phyloP scores from a whole-genome alignment of 1,140 invertebrate genomes.

The Mamestra configurata region DNA sequence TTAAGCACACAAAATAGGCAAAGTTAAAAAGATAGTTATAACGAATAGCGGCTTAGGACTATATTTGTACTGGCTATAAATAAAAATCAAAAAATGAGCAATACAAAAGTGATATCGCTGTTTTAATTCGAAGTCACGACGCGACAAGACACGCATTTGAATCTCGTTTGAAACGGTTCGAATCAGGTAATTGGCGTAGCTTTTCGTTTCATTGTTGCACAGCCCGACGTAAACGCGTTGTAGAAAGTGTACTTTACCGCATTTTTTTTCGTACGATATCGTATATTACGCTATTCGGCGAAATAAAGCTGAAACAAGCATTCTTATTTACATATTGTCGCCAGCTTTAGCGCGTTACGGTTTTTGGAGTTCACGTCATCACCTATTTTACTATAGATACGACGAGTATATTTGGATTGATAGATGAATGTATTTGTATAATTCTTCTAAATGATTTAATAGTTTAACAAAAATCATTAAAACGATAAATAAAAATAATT shows the following conservation, averaged over 20 bases:
- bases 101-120: constrained; percentile 25
- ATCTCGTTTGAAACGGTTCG: constrained; percentile 52
- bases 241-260: constrained; percentile 67
- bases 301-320: not conserved
- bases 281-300: constrained; percentile 30
- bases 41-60: constrained; percentile 5
- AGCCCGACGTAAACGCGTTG: constrained; percentile 53
- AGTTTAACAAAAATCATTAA: not conserved
- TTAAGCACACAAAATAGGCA: not conserved
- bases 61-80: not conserved
- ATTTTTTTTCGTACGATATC: constrained; percentile 48
- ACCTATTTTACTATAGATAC: not conserved
- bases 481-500: not conserved
- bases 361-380: constrained; percentile 21
- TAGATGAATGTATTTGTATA: not conserved
- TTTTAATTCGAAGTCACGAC: constrained; percentile 30
- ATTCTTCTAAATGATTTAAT: not conserved
- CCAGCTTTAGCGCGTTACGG: not conserved
- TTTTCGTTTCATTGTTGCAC: constrained; percentile 57
- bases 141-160: constrained; percentile 47
- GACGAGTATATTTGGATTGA: not conserved
- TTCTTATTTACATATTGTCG: constrained; percentile 5
- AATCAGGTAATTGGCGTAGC: constrained; percentile 56
- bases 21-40: not conserved
- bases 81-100: constrained; percentile 13